Base-by-base conservation (phyloP, 2,888 invertebrate species). In the Holacanthella duospinosa region DNA sequence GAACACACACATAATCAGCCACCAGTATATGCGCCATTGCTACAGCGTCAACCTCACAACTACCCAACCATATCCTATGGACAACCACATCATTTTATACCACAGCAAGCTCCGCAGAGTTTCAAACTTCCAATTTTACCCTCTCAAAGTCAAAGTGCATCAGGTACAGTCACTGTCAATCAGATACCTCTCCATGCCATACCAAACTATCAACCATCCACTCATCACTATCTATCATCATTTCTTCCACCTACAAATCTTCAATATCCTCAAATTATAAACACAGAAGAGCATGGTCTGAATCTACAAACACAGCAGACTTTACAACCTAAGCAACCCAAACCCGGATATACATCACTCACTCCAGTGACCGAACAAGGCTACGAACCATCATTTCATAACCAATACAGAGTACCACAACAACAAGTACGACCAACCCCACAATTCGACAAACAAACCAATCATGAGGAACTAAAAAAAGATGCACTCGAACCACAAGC, bases 1-100 rank as follows among this genome's bases (percentile, higher is more conserved):
- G 73, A 73, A 29, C 73, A 73, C 61, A 66, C 66, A 2, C 58
- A 64, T 25, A 4, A 16, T 26, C 54, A 58, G 19, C 36, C 25
- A 25, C 58, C 48, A 16, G 44, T 48, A 12, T 57, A 36, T 43
- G 28, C 21, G 2, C 60, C 63, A 2, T 53, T 29, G 4, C 59
- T 54, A 0, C 55, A 60, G 12, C 55, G 43, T 29, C 62, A 55
- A 44, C 19, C 44, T 26, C 57, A 57, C 9, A 27, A 16, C 19
- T 24, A 25, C 6, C 26, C 43, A 43, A 21, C 26, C 3, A 28
- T 28, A 2, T 28, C 58, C 24, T 16, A 43, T 28, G 21, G 29
- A 21, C 28, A 57, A 57, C 55, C 55, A 55, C 55, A 55, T 12
- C 36, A 29, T 26, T 6, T 24, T 12, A 43, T 12, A 16, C 43